These are phyloP conservation scores for Yasuhikotakia modesta DNA, from an alignment of 2,797 vertebrate genomes.

Conservation along the genomic window DNA sequence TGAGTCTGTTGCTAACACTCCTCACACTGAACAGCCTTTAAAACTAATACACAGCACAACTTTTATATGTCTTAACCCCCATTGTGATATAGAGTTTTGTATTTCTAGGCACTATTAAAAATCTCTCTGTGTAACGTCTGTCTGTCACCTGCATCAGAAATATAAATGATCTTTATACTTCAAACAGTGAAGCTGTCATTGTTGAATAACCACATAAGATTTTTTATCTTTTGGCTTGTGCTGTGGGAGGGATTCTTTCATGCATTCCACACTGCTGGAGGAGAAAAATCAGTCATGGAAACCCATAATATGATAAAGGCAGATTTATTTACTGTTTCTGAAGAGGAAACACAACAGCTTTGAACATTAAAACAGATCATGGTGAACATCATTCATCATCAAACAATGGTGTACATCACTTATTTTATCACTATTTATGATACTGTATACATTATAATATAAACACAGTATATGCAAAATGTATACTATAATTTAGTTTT, in stretches of 20 bases:
- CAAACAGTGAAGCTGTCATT: neutral
- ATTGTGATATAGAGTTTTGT: neutral
- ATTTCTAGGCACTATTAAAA: neutral
- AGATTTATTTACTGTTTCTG: neutral
- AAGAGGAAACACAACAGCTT: neutral
- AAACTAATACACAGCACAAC: neutral
- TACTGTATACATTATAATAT: too few relatives aligned
- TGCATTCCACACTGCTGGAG: constrained; percentile 43
- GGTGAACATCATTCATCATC: too few relatives aligned
- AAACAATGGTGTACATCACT: too few relatives aligned
- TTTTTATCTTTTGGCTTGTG: neutral
- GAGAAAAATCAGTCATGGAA: constrained; percentile 31
- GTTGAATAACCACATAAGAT: neutral
- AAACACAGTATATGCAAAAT: too few relatives aligned
- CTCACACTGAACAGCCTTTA: neutral
- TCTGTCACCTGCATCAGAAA: too few relatives aligned
- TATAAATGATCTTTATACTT: neutral
- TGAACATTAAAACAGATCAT: too few relatives aligned
- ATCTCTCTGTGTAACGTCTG: neutral
- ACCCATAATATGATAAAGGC: neutral
- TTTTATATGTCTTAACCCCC: neutral
- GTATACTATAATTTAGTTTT: too few relatives aligned
- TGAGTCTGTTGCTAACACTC: neutral
- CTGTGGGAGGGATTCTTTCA: constrained; percentile 48
- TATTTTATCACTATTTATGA: too few relatives aligned